A percentile compares a stretch with the other conserved stretches of the same genome.
Conservation (phyloP, 2,113 vertebrate species). For the Sinosuthora webbiana region DNA sequence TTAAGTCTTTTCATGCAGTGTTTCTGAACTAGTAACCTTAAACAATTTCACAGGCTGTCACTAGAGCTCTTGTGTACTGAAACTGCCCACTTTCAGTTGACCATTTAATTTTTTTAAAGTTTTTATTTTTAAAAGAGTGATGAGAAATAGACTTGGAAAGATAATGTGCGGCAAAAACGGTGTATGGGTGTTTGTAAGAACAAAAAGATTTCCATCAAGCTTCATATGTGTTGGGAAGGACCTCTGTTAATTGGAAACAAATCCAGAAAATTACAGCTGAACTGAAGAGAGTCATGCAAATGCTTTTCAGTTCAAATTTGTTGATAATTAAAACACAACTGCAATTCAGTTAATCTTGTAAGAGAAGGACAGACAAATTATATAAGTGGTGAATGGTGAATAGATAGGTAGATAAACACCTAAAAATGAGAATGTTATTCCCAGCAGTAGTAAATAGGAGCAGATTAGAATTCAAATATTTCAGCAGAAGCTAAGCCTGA, state of each 20-base stretch:
- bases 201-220: neutral
- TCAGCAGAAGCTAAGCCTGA: neutral
- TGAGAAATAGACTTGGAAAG: neutral
- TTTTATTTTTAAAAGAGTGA: neutral
- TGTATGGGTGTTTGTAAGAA: neutral
- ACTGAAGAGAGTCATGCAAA: neutral
- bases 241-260: slow-evolving; percentile 27
- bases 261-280: slow-evolving; percentile 23
- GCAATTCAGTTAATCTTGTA: neutral
- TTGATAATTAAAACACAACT: neutral
- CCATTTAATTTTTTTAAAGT: neutral
- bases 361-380: neutral
- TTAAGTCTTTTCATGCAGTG: neutral
- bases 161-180: neutral
- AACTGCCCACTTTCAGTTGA: neutral
- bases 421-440: neutral
- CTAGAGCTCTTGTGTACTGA: neutral
- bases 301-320: slow-evolving; percentile 16
- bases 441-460: neutral
- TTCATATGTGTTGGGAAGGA: neutral
- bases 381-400: neutral
- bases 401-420: neutral
- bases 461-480: neutral
- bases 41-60: neutral
- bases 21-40: neutral